Evolutionary conservation across 2,888 invertebrate species (phyloP).

Genomic region (Trissoscelio sp.): DNA sequence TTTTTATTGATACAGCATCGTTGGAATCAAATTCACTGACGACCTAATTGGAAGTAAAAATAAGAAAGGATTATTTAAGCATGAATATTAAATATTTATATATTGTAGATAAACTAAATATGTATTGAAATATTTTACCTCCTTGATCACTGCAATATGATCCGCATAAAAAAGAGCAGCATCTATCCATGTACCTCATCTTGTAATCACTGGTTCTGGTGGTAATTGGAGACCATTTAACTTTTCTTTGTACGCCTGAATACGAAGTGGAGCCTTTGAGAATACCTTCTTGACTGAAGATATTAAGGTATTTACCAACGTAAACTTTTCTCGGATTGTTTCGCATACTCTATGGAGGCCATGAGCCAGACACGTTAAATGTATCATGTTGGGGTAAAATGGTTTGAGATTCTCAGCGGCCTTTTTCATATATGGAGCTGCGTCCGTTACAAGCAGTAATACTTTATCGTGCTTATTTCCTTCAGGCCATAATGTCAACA

Average conservation of each 20-base stretch:
- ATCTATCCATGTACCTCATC: constrained; percentile 73
- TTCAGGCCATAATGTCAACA: constrained; percentile 18
- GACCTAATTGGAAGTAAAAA: too few species aligned
- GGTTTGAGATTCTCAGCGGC: constrained; percentile 70
- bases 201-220: constrained; percentile 72
- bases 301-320: constrained; percentile 55
- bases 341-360: constrained; percentile 72
- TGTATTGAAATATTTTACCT: too few species aligned
- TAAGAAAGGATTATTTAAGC: too few species aligned
- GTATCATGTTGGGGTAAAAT: constrained; percentile 73
- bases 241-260: constrained; percentile 50
- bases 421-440: constrained; percentile 73
- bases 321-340: not conserved
- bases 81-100: too few species aligned
- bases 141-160: constrained; percentile 8
- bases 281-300: constrained; percentile 28
- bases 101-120: too few species aligned
- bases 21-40: too few species aligned
- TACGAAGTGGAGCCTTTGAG: constrained; percentile 65
- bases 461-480: constrained; percentile 39
- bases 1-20: too few species aligned
- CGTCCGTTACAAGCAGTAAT: constrained; percentile 67
- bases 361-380: constrained; percentile 75
- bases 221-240: constrained; percentile 66
- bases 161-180: constrained; percentile 57